These are phyloP conservation scores for Tricholaema leucomelas DNA, from an alignment of 2,113 vertebrate species.

Conservation along the genomic window DNA sequence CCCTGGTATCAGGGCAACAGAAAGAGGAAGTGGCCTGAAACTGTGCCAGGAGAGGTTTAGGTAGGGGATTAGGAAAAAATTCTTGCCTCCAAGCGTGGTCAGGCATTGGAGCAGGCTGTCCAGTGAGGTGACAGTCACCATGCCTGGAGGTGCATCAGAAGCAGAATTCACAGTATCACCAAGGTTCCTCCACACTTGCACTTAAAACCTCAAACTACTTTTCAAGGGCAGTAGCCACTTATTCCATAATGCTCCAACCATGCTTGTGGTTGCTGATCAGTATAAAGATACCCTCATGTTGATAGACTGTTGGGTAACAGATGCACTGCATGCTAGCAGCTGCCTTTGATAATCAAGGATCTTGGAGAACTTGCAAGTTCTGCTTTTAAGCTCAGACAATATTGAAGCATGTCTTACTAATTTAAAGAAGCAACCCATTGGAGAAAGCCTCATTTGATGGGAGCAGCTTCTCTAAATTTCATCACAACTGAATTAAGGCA, in stretches of 20 bases:
- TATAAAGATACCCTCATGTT: not conserved
- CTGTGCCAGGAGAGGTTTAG: too few relatives aligned
- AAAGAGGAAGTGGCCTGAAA: too few relatives aligned
- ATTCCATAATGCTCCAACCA: accelerated
- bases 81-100: too few relatives aligned
- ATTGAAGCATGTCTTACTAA: constrained; percentile 55
- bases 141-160: too few relatives aligned
- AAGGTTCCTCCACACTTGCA: not conserved
- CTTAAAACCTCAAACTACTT: not conserved
- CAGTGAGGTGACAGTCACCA: too few relatives aligned
- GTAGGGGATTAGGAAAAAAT: too few relatives aligned
- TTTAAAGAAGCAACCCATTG: constrained; percentile 51
- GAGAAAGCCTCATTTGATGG: constrained; percentile 56
- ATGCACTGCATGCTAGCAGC: not conserved
- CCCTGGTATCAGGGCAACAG: too few relatives aligned
- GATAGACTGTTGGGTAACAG: not conserved
- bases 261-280: not conserved
- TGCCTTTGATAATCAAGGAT: constrained; percentile 23
- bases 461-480: constrained; percentile 50
- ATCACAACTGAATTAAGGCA: constrained; percentile 33
- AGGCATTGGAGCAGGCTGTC: too few relatives aligned
- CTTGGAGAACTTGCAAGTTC: not conserved
- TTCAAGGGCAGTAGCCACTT: not conserved
- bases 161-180: too few relatives aligned
- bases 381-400: constrained; percentile 21